Percentiles rank a stretch among this genome's conserved stretches.
These are phyloP conservation scores for Pollimyrus isidori DNA, from an alignment of 2,113 vertebrate genomes.

Conservation along the genomic window DNA sequence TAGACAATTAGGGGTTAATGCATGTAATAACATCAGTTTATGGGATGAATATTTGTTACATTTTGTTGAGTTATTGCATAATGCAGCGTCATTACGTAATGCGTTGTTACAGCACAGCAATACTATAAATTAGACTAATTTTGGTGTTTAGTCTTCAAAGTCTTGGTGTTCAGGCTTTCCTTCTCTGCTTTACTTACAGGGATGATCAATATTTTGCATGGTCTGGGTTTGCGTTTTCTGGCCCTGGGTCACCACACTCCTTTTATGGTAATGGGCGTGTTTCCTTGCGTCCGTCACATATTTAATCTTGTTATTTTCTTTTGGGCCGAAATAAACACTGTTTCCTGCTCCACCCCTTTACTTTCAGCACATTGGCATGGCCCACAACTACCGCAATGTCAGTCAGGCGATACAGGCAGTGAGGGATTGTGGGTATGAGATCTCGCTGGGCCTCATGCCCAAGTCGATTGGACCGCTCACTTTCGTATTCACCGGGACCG, in stretches of 20 bases:
- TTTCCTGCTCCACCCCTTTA: neutral
- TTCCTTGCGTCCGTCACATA: neutral
- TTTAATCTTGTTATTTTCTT: neutral
- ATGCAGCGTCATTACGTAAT: no score
- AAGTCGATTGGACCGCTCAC: constrained; percentile 90
- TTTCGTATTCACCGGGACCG: constrained; percentile 94
- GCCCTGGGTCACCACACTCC: constrained; percentile 93
- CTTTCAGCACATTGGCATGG: constrained; percentile 90
- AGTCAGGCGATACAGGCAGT: constrained; percentile 94
- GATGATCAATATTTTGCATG: constrained; percentile 97
- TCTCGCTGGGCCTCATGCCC: constrained; percentile 93
- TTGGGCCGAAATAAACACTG: neutral
- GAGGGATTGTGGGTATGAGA: constrained; percentile 94
- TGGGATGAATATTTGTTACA: no score
- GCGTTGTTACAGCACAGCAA: neutral
- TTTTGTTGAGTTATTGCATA: no score
- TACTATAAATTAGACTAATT: neutral
- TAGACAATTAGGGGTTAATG: neutral
- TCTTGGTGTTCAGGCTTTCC: neutral
- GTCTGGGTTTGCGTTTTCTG: constrained; percentile 85
- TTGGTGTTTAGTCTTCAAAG: neutral
- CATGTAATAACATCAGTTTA: neutral
- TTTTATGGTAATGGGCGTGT: constrained; percentile 75
- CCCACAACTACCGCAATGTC: constrained; percentile 95
- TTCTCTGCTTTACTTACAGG: constrained; percentile 54